Base-by-base conservation (phyloP, 1,140 invertebrate genomes). In the Drosophila orena region DNA sequence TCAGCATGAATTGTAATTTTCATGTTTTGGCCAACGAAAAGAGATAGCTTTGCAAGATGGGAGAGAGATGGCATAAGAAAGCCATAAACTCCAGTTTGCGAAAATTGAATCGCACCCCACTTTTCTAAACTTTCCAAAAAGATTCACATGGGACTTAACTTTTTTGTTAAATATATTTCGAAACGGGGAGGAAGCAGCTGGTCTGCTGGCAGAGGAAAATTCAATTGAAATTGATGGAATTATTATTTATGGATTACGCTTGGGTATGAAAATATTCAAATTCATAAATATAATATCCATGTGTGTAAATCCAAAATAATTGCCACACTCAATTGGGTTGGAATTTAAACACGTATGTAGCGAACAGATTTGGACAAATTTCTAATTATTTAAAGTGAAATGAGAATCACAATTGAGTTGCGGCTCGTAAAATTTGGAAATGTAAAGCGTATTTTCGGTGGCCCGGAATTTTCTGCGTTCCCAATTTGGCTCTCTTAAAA, bases 241-340 rank as follows among this genome's bases (percentile, higher is more conserved):
- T 62, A 62, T 62, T 27, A 62, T 59, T 62, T 59, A 59, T 43
- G 38, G 60, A 62, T 62, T 59, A 43, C 17, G 38, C 2, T 59
- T 14, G 15, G 49, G 54, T n/a, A 22, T 42, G 7, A 11, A n/a
- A 40, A 49, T 49, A 57, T 61, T 22, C 22, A 4, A 40, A 58
- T 22, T 34, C 30, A 30, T 30, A 30, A 30, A 30, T 30, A 30
- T 30, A 56, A 30, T 30, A 56, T 55, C 35, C 17, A 59, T 53
- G 49, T 35, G 17, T 6, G 2, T 46, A 46, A 46, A 47, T 27
- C 12, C 34, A 5, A 55, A 34, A 61, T 42, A 20, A 27, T 56
- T 61, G 52, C 30, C 17, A 11, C 34, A 30, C 49, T 42, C 58
- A 61, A 61, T 42, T 62, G 14, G 10, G 15, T 42, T 42, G 15